Evolutionary conservation across 2,797 vertebrate species (phyloP).

Genomic region (Syngnathus rostellatus): DNA sequence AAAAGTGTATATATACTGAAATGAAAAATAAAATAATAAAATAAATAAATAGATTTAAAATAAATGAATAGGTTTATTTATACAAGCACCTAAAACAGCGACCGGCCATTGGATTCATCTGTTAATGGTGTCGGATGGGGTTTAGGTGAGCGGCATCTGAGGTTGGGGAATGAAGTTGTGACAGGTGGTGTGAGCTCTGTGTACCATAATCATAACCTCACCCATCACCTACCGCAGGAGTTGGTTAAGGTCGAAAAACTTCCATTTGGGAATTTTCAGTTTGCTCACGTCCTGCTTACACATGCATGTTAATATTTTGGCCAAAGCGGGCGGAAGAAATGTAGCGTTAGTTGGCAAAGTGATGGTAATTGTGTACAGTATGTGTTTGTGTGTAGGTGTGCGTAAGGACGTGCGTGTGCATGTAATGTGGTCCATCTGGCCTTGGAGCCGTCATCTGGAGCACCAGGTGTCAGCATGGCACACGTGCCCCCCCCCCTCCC

Average conservation of each 20-base stretch:
- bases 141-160: not conserved
- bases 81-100: not conserved
- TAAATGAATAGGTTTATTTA: no score
- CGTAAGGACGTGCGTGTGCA: constrained; percentile 42
- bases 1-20: no score
- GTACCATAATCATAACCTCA: not conserved
- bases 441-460: constrained; percentile 71
- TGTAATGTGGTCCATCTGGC: constrained; percentile 70
- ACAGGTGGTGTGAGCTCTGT: not conserved
- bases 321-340: not conserved
- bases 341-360: constrained; percentile 13
- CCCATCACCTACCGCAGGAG: not conserved
- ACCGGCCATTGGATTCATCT: not conserved
- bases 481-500: constrained; percentile 25
- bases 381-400: constrained; percentile 31
- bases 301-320: constrained; percentile 11
- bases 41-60: no score
- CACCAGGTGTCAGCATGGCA: constrained; percentile 70
- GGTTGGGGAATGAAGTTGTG: not conserved
- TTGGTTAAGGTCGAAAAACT: constrained; percentile 3
- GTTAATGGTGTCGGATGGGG: not conserved
- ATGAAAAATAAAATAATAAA: no score
- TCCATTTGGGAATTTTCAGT: constrained; percentile 3
- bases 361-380: constrained; percentile 26
- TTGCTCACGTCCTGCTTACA: constrained; percentile 11